phyloP scores from a whole-genome alignment of 2,113 vertebrate genomes.

The Sphyrna mokarran region DNA sequence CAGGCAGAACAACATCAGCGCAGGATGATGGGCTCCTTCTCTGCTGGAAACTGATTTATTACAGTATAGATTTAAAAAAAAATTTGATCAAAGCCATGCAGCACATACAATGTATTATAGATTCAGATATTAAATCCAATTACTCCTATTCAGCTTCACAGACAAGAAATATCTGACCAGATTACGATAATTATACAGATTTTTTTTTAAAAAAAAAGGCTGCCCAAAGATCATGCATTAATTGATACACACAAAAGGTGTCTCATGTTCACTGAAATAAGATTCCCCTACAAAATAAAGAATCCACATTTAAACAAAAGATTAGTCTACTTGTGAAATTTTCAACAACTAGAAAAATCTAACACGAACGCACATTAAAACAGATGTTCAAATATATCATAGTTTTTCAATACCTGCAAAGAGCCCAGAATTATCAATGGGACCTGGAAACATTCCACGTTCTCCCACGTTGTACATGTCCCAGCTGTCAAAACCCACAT shows the following conservation, averaged over 20 bases:
- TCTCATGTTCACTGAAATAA: background rate
- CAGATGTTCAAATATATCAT: background rate
- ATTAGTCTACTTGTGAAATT: background rate
- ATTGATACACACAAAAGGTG: background rate
- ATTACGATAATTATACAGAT: background rate
- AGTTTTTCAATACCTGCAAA: conserved; percentile 67
- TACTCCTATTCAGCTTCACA: background rate
- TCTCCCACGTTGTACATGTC: conserved; percentile 85
- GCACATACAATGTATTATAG: background rate
- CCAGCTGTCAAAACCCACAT: conserved; percentile 92
- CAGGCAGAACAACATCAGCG: background rate
- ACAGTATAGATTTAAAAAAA: background rate
- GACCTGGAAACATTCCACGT: conserved; percentile 76
- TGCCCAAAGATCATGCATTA: background rate
- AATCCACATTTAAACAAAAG: background rate
- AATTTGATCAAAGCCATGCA: background rate
- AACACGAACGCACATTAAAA: background rate
- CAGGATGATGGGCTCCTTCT: background rate
- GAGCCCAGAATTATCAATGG: conserved; percentile 89
- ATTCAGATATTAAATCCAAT: background rate
- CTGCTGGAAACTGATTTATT: background rate
- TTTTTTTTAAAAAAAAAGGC: background rate
- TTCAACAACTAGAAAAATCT: background rate
- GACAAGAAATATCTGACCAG: background rate
- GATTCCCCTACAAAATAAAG: background rate